These are phyloP conservation scores for Hipparchia sbordonii DNA, from an alignment of 2,888 invertebrate species.

Conservation along the genomic window DNA sequence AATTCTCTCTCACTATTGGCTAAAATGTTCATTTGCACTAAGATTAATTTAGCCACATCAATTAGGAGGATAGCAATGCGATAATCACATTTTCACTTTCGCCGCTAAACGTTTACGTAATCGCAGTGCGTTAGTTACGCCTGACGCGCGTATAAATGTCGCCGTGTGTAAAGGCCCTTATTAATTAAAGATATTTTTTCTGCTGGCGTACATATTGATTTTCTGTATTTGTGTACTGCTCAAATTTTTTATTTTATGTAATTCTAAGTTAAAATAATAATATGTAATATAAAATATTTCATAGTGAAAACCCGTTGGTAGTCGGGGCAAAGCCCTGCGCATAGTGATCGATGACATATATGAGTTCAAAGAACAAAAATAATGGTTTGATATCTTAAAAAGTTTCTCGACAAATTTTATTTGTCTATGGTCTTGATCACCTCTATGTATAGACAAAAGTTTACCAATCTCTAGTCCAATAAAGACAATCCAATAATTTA, in stretches of 20 bases:
- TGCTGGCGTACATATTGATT: constrained; percentile 23
- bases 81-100: no score
- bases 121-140: neutral
- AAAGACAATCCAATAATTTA: constrained; percentile 58
- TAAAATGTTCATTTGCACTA: no score
- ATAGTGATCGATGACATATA: constrained; percentile 42
- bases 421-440: constrained; percentile 51
- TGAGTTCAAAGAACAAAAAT: constrained; percentile 65
- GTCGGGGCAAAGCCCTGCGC: constrained; percentile 41
- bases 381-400: constrained; percentile 50
- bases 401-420: constrained; percentile 43
- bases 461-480: constrained; percentile 78
- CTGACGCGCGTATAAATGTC: constrained; percentile 5
- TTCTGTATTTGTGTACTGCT: constrained; percentile 42
- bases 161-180: constrained; percentile 16
- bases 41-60: no score
- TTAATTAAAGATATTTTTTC: constrained; percentile 16
- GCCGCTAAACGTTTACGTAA: neutral
- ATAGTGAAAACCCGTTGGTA: constrained; percentile 34
- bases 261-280: constrained; percentile 44
- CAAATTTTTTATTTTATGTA: constrained; percentile 39
- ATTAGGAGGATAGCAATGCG: no score
- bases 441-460: constrained; percentile 59
- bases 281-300: constrained; percentile 41
- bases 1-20: no score